These are phyloP conservation scores for Chroicocephalus ridibundus DNA, from an alignment of 2,113 vertebrate species.

Conservation along the genomic window DNA sequence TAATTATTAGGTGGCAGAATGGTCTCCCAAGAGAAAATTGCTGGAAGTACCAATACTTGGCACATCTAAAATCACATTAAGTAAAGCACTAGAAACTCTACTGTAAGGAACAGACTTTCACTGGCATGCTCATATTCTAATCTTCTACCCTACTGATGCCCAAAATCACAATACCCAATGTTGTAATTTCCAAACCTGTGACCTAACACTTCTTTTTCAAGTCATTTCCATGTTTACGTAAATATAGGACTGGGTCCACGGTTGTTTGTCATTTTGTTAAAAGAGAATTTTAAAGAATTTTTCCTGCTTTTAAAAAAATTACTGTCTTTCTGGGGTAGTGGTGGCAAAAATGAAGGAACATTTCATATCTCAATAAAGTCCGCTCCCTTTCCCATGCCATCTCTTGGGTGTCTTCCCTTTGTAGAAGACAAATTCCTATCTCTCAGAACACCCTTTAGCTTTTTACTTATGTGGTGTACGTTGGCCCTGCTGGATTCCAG, in stretches of 20 bases:
- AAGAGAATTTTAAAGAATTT: background rate
- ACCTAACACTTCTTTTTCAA: background rate
- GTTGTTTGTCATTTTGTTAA: background rate
- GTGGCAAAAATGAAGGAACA: background rate
- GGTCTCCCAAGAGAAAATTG: background rate
- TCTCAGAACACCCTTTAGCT: background rate
- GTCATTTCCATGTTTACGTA: background rate
- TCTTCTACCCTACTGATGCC: background rate
- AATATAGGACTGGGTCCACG: background rate
- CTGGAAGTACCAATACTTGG: background rate
- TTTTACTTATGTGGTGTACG: background rate
- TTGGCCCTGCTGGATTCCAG: background rate
- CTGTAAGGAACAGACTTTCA: background rate
- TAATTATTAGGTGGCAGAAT: background rate
- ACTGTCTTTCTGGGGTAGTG: background rate
- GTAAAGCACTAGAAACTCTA: background rate
- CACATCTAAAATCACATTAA: background rate
- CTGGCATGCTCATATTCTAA: background rate
- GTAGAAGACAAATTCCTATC: background rate
- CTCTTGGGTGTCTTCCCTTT: background rate
- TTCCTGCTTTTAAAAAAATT: background rate
- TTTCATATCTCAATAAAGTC: background rate
- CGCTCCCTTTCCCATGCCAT: background rate
- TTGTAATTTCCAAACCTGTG: background rate
- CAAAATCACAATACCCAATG: background rate